Percentiles rank a stretch among this genome's conserved stretches.
Evolutionary conservation across 2,888 invertebrate genomes (phyloP).

Genomic region (Pristionchus japonicus): DNA sequence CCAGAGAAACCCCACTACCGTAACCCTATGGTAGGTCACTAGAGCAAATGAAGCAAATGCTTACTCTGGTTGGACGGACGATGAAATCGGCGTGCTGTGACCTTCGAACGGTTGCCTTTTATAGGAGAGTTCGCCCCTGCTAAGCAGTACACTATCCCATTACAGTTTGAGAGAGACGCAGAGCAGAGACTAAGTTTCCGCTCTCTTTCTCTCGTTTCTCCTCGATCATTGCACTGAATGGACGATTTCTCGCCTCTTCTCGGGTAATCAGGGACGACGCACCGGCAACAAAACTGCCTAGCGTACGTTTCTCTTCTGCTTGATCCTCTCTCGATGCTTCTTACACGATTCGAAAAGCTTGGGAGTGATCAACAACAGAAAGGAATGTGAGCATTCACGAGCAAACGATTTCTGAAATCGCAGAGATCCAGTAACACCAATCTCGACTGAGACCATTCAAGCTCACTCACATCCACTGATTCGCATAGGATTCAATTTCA

Average conservation of each 20-base stretch:
- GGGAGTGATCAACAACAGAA: too few species aligned
- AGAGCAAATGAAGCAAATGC: not conserved
- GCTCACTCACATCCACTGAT: too few species aligned
- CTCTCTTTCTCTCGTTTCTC: not conserved
- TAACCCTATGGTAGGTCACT: not conserved
- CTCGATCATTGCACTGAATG: not conserved
- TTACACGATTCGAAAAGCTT: not conserved
- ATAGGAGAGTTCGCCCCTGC: not conserved
- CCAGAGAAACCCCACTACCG: not conserved
- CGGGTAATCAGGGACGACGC: not conserved
- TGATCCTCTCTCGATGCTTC: not conserved
- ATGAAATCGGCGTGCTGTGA: conserved; percentile 2
- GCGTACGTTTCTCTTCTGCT: too few species aligned
- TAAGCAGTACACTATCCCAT: conserved; percentile 26
- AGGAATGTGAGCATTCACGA: too few species aligned
- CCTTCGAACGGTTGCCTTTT: not conserved
- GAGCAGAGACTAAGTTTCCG: not conserved
- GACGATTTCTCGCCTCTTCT: not conserved
- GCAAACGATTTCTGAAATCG: too few species aligned
- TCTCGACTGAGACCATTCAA: too few species aligned
- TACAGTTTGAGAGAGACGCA: not conserved
- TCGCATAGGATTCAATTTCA: too few species aligned
- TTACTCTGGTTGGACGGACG: conserved; percentile 19
- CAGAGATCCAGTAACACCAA: too few species aligned
- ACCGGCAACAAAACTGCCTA: not conserved